Conservation (phyloP, 2,797 vertebrate species). For the Neosilurus hyrtlii region DNA sequence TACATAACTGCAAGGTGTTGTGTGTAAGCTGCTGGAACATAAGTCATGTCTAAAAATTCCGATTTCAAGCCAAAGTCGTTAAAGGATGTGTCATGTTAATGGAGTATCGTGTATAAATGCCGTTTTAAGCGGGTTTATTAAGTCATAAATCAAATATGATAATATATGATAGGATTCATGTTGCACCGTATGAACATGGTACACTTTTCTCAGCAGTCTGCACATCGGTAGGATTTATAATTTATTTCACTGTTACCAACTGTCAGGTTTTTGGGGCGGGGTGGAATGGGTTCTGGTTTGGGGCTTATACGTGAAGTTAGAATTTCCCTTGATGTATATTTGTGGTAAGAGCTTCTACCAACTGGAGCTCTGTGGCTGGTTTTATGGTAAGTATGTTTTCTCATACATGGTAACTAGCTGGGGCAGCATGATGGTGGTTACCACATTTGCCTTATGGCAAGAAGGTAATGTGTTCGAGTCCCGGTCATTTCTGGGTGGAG, state of each 20-base stretch:
- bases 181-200: neutral
- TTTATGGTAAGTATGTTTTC: too few relatives aligned
- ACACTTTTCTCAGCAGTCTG: neutral
- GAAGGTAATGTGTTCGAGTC: too few relatives aligned
- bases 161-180: neutral
- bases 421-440: too few relatives aligned
- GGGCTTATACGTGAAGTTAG: too few relatives aligned
- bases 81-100: neutral
- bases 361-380: neutral
- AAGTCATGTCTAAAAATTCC: neutral
- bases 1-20: constrained; percentile 11
- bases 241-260: neutral
- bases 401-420: too few relatives aligned
- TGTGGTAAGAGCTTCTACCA: neutral
- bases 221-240: neutral
- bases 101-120: neutral
- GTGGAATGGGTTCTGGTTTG: neutral
- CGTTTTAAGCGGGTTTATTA: constrained; percentile 1
- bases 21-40: neutral
- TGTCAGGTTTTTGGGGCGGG: neutral
- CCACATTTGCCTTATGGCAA: too few relatives aligned
- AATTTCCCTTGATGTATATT: neutral
- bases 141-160: constrained; percentile 12
- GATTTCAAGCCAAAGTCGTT: neutral
- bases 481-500: too few relatives aligned